These are phyloP conservation scores for Epinotia demarniana DNA, from an alignment of 2,888 invertebrate genomes.

Conservation along the genomic window DNA sequence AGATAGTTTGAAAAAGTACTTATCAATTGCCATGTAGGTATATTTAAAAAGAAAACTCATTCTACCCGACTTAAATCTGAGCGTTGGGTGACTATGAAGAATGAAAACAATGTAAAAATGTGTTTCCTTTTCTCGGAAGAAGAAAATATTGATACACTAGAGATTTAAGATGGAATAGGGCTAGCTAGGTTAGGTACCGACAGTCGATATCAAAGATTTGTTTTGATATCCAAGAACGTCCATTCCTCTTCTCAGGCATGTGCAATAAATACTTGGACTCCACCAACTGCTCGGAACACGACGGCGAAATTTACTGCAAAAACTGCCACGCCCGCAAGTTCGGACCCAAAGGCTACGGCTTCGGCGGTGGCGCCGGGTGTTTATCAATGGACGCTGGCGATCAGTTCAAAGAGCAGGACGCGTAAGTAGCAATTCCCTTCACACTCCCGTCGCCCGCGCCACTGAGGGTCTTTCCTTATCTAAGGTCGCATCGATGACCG, in stretches of 20 bases:
- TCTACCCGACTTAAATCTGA: background rate
- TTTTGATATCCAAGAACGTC: background rate
- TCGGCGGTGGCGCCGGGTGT: conserved; percentile 98
- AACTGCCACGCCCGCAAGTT: conserved; percentile 98
- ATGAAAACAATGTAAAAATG: background rate
- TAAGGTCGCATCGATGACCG: conserved; percentile 76
- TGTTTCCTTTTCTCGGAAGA: background rate
- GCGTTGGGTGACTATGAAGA: background rate
- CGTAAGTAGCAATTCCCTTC: conserved; percentile 87
- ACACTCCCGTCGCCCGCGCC: conserved; percentile 82
- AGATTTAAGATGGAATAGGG: background rate
- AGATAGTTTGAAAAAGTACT: no score
- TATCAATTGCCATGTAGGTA: no score
- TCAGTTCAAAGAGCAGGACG: conserved; percentile 89
- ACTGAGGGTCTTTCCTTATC: conserved; percentile 85
- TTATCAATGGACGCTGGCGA: conserved; percentile 98
- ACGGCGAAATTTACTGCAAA: conserved; percentile 98
- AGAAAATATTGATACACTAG: background rate
- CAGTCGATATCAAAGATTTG: background rate
- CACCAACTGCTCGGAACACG: conserved; percentile 99
- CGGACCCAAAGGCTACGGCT: conserved; percentile 99
- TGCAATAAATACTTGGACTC: conserved; percentile 99
- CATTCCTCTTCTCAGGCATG: conserved; percentile 86
- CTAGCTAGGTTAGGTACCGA: no score
- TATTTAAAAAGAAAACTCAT: background rate